These are phyloP conservation scores for Poeciliopsis turrubarensis DNA, from an alignment of 2,113 vertebrate species.

Conservation along the genomic window DNA sequence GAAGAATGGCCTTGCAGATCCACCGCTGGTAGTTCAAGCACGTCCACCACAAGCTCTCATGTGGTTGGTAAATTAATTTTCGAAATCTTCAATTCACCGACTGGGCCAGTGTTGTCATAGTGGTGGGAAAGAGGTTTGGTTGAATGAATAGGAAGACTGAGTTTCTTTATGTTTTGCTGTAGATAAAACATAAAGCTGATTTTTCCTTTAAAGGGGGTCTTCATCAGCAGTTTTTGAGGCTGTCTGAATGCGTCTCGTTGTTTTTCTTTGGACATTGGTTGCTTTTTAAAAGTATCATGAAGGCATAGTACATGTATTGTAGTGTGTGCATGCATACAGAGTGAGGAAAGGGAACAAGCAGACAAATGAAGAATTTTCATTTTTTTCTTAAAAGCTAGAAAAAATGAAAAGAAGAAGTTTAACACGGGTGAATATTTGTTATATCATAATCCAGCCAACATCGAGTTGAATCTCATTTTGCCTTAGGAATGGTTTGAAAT, in stretches of 20 bases:
- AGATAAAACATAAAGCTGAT: background rate
- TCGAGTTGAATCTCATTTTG: too few species aligned
- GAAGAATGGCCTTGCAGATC: conserved; percentile 59
- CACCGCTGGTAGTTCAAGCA: conserved; percentile 57
- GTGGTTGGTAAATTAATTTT: conserved; percentile 67
- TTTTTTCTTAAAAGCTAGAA: too few species aligned
- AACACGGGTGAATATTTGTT: too few species aligned
- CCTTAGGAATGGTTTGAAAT: too few species aligned
- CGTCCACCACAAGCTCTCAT: conserved; percentile 59
- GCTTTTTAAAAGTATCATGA: background rate
- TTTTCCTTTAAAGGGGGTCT: background rate
- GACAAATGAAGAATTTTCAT: too few species aligned
- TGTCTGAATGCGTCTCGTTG: background rate
- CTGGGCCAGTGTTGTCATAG: conserved; percentile 18
- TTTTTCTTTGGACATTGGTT: background rate
- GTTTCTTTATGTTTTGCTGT: background rate
- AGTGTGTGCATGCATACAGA: too few species aligned
- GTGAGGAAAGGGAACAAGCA: too few species aligned
- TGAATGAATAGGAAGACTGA: background rate
- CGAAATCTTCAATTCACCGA: conserved; percentile 41
- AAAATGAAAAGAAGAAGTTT: too few species aligned
- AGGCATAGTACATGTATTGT: too few species aligned
- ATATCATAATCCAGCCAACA: too few species aligned
- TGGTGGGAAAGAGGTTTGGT: conserved; percentile 9
- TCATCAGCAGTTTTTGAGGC: background rate